Evolutionary conservation across 2,113 vertebrate genomes (phyloP).

Genomic region (Sceloporus tristichus): DNA sequence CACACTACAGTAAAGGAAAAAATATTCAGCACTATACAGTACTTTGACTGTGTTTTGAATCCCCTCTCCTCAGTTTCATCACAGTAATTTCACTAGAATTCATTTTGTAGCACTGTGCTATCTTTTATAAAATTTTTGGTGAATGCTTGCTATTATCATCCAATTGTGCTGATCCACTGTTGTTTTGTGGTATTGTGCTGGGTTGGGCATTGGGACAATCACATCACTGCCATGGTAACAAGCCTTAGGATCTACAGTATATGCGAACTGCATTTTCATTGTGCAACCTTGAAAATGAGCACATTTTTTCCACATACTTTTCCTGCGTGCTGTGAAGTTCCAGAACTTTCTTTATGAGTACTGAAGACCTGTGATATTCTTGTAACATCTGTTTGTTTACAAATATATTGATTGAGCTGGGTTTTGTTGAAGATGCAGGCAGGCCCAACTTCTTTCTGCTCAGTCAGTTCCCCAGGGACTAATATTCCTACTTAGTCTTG

Average conservation of each 20-base stretch:
- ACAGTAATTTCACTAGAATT: slow-evolving; percentile 44
- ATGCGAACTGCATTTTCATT: slow-evolving; percentile 44
- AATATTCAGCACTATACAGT: not conserved
- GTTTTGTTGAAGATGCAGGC: not conserved
- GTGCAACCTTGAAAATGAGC: slow-evolving; percentile 49
- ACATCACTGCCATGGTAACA: not conserved
- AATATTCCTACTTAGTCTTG: not conserved
- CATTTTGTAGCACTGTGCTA: slow-evolving; percentile 37
- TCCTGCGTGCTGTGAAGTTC: slow-evolving; percentile 32
- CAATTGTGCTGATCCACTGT: not conserved
- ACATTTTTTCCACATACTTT: slow-evolving; percentile 34
- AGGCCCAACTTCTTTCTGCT: not conserved
- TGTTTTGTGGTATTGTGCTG: not conserved
- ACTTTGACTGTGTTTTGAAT: slow-evolving; percentile 31
- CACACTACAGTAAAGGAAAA: slow-evolving; percentile 14
- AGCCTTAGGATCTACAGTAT: not conserved
- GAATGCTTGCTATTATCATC: not conserved
- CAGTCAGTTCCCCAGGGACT: not conserved
- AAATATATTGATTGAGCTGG: not conserved
- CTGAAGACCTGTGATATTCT: not conserved
- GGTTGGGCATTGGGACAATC: not conserved
- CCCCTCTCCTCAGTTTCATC: not conserved
- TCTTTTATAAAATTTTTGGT: not conserved
- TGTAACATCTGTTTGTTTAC: not conserved
- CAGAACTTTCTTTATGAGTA: not conserved